These are phyloP conservation scores for Carposina sasakii DNA, from an alignment of 1,140 invertebrate species.

Conservation along the genomic window DNA sequence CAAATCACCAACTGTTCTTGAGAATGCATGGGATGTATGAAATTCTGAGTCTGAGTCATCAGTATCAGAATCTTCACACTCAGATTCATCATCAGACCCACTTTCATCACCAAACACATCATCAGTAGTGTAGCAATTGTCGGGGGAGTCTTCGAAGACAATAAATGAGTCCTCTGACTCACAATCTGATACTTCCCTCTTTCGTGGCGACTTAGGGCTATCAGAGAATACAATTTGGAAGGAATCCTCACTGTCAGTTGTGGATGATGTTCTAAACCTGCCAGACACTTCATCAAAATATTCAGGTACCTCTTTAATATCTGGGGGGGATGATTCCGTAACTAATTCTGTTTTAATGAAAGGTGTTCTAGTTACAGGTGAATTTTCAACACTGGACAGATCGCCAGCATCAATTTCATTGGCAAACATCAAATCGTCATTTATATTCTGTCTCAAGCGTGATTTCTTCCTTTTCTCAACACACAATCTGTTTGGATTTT, in stretches of 20 bases:
- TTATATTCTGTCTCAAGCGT: constrained; percentile 16
- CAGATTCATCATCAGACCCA: constrained; percentile 21
- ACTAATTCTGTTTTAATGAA: constrained; percentile 19
- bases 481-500: constrained; percentile 18
- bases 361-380: constrained; percentile 17
- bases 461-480: constrained; percentile 20
- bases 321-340: constrained; percentile 15
- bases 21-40: constrained; percentile 30
- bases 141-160: constrained; percentile 55
- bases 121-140: constrained; percentile 53
- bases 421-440: constrained; percentile 28
- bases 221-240: constrained; percentile 63
- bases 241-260: constrained; percentile 53
- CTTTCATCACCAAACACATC: constrained; percentile 52
- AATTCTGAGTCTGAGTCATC: constrained; percentile 40
- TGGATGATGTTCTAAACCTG: constrained; percentile 42
- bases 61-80: constrained; percentile 36
- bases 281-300: constrained; percentile 56
- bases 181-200: constrained; percentile 45
- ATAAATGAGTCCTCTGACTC: constrained; percentile 64
- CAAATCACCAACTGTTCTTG: constrained; percentile 48
- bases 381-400: constrained; percentile 25
- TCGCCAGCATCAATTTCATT: constrained; percentile 26
- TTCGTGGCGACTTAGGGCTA: constrained; percentile 17
- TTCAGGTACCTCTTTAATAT: constrained; percentile 26